These are phyloP conservation scores for Perodicticus potto DNA, from an alignment of 2,797 vertebrate species.

Conservation along the genomic window DNA sequence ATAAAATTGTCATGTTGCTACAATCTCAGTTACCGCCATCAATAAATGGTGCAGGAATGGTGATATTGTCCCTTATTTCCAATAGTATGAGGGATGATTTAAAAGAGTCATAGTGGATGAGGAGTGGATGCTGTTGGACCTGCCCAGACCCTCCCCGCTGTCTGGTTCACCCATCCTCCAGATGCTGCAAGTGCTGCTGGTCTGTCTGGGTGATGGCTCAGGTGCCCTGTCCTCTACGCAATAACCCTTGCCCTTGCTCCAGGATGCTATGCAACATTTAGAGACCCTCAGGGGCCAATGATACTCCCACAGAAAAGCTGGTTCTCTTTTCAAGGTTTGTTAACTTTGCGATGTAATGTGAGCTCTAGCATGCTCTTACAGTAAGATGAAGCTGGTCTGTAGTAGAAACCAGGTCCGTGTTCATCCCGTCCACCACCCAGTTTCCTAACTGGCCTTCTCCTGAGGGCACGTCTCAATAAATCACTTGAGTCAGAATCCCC, in stretches of 20 bases:
- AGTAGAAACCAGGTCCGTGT: background rate
- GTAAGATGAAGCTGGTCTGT: background rate
- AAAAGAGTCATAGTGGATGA: background rate
- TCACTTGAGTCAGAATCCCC: background rate
- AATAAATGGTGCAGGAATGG: background rate
- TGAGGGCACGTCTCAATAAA: background rate
- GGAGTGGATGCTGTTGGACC: background rate
- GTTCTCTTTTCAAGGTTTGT: background rate
- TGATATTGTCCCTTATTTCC: background rate
- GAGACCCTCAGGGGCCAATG: too few relatives aligned
- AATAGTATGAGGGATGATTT: background rate
- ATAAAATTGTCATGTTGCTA: background rate
- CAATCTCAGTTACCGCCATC: background rate
- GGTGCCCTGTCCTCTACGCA: background rate
- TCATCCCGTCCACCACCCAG: background rate
- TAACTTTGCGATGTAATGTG: too few relatives aligned
- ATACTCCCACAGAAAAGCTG: background rate
- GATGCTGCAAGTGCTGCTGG: background rate
- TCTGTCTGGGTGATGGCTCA: background rate
- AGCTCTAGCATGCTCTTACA: background rate
- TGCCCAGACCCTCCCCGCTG: background rate
- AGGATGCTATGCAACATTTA: background rate
- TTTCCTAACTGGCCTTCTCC: background rate
- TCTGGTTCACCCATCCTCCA: background rate
- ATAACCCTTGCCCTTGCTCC: background rate